Base-by-base conservation (phyloP, 2,797 vertebrate genomes). In the Acrocephalus scirpaceus region DNA sequence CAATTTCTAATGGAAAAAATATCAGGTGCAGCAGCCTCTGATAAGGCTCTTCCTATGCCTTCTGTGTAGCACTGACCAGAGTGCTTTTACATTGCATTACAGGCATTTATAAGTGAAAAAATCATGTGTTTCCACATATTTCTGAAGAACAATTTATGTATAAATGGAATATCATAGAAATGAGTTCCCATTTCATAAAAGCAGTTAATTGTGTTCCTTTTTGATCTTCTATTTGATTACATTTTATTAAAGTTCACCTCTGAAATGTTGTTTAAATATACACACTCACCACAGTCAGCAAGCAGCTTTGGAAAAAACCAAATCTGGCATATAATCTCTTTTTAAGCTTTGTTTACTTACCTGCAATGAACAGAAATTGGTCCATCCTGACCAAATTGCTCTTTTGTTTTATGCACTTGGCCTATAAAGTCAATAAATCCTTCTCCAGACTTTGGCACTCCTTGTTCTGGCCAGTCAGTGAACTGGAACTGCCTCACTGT, bases 361-460 rank as follows among this genome's bases (percentile, higher is more conserved):
- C 99, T 99, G 98, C 99, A 99, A 91, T 99, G 99, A 96, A 99
- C 99, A 61, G 99, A 99, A 97, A 99, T 99, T 30, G 99, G 99
- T 84, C 99, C 99, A 76, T 99, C 99, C 97, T 99, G 99, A 96
- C 99, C 99, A 92, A 99, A 99, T 97, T 99, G 99, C 96, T 99
- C 99, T 98, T 99, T 99, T 86, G 99, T 99, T 99, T 99, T 99
- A 98, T 99, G 99, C 54, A 99, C 99, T 98, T 99, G 99, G 95
- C 99, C 99, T 23, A 99, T 99, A 98, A 99, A 99, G 97, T 99
- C 99, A 93, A 99, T 99, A 97, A 99, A 99, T 91, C 99, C 99
- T 98, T 99, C 99, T 97, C 99, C 99, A 85, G 99, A 99, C 97
- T 99, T 99, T 98, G 99, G 99, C 98, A 99, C 99, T 97, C 99